Evolutionary conservation across 2,113 vertebrate species (phyloP).

Genomic region (Typhlomys cinereus): DNA sequence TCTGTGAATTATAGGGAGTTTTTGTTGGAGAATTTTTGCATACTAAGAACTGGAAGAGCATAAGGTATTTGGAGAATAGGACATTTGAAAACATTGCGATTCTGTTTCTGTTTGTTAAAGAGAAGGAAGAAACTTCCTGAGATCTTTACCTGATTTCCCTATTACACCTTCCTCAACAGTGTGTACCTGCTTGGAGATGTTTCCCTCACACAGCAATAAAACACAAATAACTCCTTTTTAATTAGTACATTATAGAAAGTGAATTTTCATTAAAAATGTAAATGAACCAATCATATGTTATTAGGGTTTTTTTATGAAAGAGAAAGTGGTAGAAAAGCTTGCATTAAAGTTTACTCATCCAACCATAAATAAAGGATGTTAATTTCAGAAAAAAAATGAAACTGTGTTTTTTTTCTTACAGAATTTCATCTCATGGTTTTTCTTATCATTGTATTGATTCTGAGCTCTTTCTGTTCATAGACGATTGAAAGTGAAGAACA

Average conservation of each 20-base stretch:
- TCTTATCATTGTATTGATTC: not conserved
- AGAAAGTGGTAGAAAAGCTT: not conserved
- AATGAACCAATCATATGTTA: slow-evolving; percentile 16
- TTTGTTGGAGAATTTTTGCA: not conserved
- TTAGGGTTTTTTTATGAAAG: not conserved
- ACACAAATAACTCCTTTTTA: not conserved
- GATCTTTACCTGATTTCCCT: not conserved
- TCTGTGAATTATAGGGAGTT: not conserved
- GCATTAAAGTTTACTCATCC: not conserved
- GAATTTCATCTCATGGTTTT: not conserved
- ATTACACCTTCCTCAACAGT: not conserved
- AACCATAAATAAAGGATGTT: slow-evolving; percentile 10
- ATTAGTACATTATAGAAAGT: not conserved
- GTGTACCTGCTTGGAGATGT: not conserved
- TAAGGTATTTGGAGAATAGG: not conserved
- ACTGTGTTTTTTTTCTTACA: not conserved
- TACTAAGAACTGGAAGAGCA: not conserved
- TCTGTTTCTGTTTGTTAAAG: not conserved
- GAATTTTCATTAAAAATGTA: slow-evolving; percentile 38
- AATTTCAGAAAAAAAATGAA: slow-evolving; percentile 4
- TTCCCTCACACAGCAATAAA: not conserved
- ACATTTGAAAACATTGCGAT: not conserved
- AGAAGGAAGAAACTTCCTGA: not conserved
- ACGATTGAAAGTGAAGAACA: not conserved
- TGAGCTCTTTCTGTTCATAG: not conserved